A percentile compares a stretch with the other conserved stretches of the same genome.
These are phyloP conservation scores for Chondrilla cf. caribensis DNA, from an alignment of 37 sponge, comb jelly and placozoan genomes.

Conservation along the genomic window DNA sequence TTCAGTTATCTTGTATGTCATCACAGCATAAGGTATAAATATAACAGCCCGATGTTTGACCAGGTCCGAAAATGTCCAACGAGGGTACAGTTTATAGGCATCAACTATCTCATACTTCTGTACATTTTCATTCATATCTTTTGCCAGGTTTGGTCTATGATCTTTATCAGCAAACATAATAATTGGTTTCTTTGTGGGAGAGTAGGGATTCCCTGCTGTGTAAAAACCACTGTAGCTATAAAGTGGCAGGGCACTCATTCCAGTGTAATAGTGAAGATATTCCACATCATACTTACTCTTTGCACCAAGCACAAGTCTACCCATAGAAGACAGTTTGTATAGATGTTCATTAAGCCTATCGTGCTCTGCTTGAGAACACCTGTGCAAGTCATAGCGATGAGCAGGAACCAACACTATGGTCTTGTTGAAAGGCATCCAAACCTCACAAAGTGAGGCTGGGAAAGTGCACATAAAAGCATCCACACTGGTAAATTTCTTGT, in stretches of 20 bases:
- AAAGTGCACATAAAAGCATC: slow-evolving; percentile 41
- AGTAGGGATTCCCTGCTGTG: slow-evolving; percentile 1
- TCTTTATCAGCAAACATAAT: slow-evolving; percentile 6
- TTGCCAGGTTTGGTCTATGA: too few species aligned
- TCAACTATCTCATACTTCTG: neutral
- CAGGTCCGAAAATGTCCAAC: too few species aligned
- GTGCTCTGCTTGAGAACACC: slow-evolving; percentile 34
- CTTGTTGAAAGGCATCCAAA: slow-evolving; percentile 62
- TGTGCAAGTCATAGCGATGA: slow-evolving; percentile 42
- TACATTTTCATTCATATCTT: neutral
- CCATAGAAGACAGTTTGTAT: slow-evolving; percentile 19
- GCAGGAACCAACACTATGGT: slow-evolving; percentile 33
- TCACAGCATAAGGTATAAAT: slow-evolving; percentile 32
- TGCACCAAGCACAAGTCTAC: slow-evolving; percentile 29
- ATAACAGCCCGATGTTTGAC: slow-evolving; percentile 30
- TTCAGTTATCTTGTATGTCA: too few species aligned
- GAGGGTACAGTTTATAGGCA: too few species aligned
- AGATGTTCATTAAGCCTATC: slow-evolving; percentile 36
- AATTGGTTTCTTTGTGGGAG: slow-evolving; percentile 10
- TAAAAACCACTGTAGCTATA: slow-evolving; percentile 26
- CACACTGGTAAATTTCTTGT: slow-evolving; percentile 5
- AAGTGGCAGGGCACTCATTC: slow-evolving; percentile 25
- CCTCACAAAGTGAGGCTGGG: slow-evolving; percentile 34
- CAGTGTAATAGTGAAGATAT: slow-evolving; percentile 45
- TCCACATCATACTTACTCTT: slow-evolving; percentile 34